Evolutionary conservation across 2,113 vertebrate species (phyloP).

Genomic region (Sander lucioperca): DNA sequence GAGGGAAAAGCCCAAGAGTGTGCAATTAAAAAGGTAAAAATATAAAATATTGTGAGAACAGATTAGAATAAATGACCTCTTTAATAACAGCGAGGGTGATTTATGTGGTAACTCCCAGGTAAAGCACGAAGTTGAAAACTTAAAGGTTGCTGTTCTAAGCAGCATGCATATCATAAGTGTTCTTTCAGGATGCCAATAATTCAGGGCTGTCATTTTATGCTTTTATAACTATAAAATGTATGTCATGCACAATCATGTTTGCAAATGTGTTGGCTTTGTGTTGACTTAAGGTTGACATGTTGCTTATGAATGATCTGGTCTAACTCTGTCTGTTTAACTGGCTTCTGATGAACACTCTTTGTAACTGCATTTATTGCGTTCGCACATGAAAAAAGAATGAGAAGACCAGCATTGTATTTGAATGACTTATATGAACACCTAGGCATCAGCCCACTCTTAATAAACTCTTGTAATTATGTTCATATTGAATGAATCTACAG

Average conservation of each 20-base stretch:
- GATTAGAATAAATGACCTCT: slow-evolving; percentile 64
- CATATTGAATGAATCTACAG: background rate
- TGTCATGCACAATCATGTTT: background rate
- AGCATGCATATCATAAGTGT: background rate
- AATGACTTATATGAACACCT: background rate
- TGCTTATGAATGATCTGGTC: slow-evolving; percentile 22
- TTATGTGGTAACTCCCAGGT: slow-evolving; percentile 34
- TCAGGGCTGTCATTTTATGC: background rate
- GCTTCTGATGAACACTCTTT: slow-evolving; percentile 8
- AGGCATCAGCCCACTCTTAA: no score
- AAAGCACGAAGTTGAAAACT: background rate
- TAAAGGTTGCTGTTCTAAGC: background rate
- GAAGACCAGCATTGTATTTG: background rate
- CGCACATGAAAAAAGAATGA: no score
- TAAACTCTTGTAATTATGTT: background rate
- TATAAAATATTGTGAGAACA: slow-evolving; percentile 67
- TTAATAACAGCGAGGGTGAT: slow-evolving; percentile 64
- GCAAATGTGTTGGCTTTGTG: slow-evolving; percentile 11
- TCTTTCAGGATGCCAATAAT: background rate
- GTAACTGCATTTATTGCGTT: background rate
- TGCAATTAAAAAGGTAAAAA: slow-evolving; percentile 80
- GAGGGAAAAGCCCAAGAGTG: slow-evolving; percentile 57
- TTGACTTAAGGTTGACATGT: slow-evolving; percentile 7
- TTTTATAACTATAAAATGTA: background rate
- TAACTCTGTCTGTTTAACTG: background rate